Evolutionary conservation across 2,113 vertebrate species (phyloP).

Genomic region (Laticauda colubrina): DNA sequence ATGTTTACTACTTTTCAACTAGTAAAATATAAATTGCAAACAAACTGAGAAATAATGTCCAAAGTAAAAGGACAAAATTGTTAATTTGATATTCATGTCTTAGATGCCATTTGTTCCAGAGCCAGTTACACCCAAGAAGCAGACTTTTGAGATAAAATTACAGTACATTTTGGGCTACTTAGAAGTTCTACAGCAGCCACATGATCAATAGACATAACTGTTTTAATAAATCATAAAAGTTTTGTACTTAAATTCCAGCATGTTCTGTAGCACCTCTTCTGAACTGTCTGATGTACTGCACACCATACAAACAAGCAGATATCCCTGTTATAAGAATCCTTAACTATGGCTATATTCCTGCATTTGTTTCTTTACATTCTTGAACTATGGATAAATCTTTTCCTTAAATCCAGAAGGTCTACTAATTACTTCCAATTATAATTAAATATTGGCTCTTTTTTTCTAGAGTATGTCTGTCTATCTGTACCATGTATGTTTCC

Average conservation of each 20-base stretch:
- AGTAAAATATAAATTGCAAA: not conserved
- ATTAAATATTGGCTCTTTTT: not conserved
- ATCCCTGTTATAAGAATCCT: not conserved
- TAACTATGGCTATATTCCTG: not conserved
- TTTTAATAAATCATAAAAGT: not conserved
- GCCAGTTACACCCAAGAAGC: not conserved
- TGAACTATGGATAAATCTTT: not conserved
- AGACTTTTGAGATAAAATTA: not conserved
- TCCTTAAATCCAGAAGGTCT: not conserved
- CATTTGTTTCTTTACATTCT: not conserved
- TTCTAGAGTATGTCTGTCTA: not conserved
- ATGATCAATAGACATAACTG: not conserved
- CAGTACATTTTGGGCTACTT: not conserved
- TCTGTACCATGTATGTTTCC: not conserved
- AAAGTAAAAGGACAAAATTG: not conserved
- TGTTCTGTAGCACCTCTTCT: not conserved
- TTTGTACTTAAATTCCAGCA: not conserved
- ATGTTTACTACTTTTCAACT: not conserved
- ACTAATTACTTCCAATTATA: not conserved
- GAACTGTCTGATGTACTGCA: not conserved
- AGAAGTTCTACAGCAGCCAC: not conserved
- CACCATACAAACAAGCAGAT: not conserved
- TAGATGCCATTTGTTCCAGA: not conserved
- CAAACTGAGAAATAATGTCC: not conserved
- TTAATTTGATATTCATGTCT: not conserved